Conservation (phyloP, 1,140 invertebrate genomes). For the Cotesia glomerata region DNA sequence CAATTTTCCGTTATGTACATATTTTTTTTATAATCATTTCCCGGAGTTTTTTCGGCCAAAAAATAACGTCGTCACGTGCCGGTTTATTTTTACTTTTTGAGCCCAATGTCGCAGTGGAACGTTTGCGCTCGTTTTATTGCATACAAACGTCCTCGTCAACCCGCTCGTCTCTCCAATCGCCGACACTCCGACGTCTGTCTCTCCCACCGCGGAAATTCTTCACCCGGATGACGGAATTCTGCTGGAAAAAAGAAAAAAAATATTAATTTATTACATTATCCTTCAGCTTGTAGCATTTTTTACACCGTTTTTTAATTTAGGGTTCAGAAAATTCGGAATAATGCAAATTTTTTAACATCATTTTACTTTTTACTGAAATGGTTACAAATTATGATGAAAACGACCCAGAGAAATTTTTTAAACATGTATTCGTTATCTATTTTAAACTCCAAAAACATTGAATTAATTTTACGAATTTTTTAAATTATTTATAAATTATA, state of each 20-base stretch:
- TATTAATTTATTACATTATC: neutral
- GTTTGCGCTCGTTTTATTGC: too few species aligned
- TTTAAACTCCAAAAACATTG: too few species aligned
- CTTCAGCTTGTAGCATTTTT: neutral
- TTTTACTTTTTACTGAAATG: too few species aligned
- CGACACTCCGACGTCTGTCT: neutral
- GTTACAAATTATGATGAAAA: too few species aligned
- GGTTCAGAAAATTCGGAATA: too few species aligned
- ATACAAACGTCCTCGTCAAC: too few species aligned
- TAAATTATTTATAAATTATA: too few species aligned
- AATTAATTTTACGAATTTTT: too few species aligned
- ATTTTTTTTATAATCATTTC: conserved; percentile 42
- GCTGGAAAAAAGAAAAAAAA: neutral
- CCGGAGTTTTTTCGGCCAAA: conserved; percentile 35
- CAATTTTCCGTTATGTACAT: conserved; percentile 56
- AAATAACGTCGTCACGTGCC: conserved; percentile 45
- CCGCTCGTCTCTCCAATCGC: neutral
- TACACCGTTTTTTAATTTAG: neutral
- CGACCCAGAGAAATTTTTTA: too few species aligned
- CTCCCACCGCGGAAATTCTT: conserved; percentile 2
- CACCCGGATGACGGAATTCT: conserved; percentile 3
- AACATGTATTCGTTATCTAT: too few species aligned
- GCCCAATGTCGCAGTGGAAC: too few species aligned
- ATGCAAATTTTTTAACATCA: too few species aligned
- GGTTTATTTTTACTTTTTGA: conserved; percentile 45